Evolutionary conservation across 2,113 vertebrate species (phyloP).

Genomic region (Anoura caudifer): DNA sequence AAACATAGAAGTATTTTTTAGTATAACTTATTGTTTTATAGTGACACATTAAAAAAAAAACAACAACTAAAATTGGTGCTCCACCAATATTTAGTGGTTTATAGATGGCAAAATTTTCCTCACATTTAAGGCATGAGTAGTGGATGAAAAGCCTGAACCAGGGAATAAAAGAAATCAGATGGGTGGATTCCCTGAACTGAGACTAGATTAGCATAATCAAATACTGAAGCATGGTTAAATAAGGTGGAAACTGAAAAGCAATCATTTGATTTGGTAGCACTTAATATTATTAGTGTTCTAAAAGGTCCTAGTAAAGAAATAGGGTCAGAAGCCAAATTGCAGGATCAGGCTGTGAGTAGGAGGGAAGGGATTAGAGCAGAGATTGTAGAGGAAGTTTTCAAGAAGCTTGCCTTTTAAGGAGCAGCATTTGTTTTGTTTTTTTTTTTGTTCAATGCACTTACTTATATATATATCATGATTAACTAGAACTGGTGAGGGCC

Average conservation of each 20-base stretch:
- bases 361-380: background rate
- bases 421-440: background rate
- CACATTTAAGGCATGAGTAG: background rate
- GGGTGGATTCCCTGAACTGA: background rate
- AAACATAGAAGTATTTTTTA: background rate
- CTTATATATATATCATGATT: background rate
- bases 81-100: background rate
- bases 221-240: background rate
- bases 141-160: background rate
- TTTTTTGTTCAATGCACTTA: background rate
- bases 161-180: background rate
- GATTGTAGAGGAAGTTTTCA: background rate
- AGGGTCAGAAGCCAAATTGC: background rate
- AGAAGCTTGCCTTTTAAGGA: background rate
- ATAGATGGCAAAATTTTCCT: background rate
- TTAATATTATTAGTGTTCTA: conserved; percentile 13
- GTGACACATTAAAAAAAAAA: background rate
- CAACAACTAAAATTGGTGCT: background rate
- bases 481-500: background rate
- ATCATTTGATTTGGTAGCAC: background rate
- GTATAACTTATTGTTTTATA: background rate
- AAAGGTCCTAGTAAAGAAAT: background rate
- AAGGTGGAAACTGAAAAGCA: background rate
- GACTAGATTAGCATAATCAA: background rate
- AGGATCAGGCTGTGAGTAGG: background rate